Evolutionary conservation across 2,797 vertebrate species (phyloP).

Genomic region (Myiotriccus ornatus): DNA sequence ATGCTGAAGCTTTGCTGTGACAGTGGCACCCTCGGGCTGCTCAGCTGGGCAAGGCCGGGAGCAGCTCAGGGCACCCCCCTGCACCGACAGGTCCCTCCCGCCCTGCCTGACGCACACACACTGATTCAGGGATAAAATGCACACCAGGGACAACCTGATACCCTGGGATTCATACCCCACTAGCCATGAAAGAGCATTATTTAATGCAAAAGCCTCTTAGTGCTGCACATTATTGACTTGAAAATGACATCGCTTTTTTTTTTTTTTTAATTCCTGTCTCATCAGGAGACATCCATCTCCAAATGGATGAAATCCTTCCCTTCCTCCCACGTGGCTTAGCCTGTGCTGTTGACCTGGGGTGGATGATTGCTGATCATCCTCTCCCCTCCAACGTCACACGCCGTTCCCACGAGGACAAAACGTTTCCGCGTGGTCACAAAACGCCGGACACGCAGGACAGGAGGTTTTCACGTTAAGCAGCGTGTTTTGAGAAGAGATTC

Average conservation of each 20-base stretch:
- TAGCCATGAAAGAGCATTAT: background rate
- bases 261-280: background rate
- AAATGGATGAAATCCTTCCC: background rate
- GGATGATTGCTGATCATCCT: background rate
- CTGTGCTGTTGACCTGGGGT: background rate
- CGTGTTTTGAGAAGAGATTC: background rate
- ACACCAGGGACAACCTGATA: background rate
- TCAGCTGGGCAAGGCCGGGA: background rate
- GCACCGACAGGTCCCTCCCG: background rate
- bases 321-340: background rate
- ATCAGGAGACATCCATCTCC: background rate
- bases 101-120: background rate
- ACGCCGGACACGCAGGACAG: accelerated
- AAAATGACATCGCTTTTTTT: background rate
- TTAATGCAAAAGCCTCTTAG: background rate
- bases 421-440: accelerated
- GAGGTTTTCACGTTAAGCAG: background rate
- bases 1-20: background rate
- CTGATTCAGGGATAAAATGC: background rate
- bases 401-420: background rate
- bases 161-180: background rate
- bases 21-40: background rate
- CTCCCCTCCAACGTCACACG: background rate
- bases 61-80: background rate
- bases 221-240: background rate